Percentiles rank a stretch among this genome's conserved stretches.
phyloP scores from a whole-genome alignment of 2,797 vertebrate species.

The Melanotaenia maccullochi region DNA sequence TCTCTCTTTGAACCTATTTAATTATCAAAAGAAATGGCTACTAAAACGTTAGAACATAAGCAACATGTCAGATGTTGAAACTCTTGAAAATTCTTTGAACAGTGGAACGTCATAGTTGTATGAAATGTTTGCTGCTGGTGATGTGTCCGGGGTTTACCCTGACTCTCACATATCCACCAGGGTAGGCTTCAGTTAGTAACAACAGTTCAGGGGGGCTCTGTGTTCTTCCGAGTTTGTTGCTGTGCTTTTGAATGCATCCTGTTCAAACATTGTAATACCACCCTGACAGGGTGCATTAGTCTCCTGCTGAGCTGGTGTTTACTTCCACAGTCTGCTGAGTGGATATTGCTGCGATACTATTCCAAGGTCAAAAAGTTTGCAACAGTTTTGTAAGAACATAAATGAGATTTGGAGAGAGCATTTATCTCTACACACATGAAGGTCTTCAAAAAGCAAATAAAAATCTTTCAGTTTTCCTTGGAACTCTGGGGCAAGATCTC shows the following conservation, averaged over 20 bases:
- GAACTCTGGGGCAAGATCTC: background rate
- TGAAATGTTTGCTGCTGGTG: too few species aligned
- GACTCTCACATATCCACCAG: too few species aligned
- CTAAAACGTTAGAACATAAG: too few species aligned
- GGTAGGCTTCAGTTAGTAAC: background rate
- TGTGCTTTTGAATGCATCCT: background rate
- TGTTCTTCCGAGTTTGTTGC: background rate
- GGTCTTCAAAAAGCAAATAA: background rate
- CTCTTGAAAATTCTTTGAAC: too few species aligned
- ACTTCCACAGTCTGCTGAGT: background rate
- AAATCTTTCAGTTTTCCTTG: background rate
- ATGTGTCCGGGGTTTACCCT: background rate
- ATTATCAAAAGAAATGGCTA: too few species aligned
- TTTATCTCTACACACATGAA: background rate
- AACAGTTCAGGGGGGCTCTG: background rate
- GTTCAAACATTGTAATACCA: too few species aligned
- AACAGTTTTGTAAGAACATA: background rate
- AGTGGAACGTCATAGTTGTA: too few species aligned
- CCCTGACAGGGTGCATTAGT: background rate
- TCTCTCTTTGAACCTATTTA: too few species aligned
- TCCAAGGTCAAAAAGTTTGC: background rate
- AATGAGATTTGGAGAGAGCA: background rate
- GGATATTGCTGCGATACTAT: background rate
- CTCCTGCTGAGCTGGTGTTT: background rate
- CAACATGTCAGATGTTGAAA: too few species aligned